Evolutionary conservation across 2,797 vertebrate genomes (phyloP), one percentile per base, ranked within the genome.

Genomic region (Caiman crocodilus): DNA sequence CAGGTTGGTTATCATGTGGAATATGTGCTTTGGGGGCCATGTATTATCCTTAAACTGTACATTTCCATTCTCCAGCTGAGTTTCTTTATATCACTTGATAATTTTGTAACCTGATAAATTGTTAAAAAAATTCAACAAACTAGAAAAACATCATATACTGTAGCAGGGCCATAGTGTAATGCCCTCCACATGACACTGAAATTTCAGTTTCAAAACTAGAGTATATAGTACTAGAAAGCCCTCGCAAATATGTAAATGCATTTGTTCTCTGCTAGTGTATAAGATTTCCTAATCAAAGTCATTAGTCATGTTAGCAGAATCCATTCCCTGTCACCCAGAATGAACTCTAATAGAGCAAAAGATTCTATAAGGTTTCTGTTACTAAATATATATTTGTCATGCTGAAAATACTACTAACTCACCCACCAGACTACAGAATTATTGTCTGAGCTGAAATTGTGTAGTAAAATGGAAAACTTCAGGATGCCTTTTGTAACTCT

Each of bases 341-440:
- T 90, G 82, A 94, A 90, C 81, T 87, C 94, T 86, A 64, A 97
- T 50, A 95, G 87, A 92, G 88, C 73, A 94, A 94, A 97, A 95
- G 89, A 89, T 95, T 88, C 89, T 89, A 80, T 30, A 18, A 73
- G 16, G 57, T 81, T 88, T 89, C 64, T 79, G 80, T 65, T 94
- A 80, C 74, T 94, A 92, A 89, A 76, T 79, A 56, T n/a, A 18
- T 83, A 74, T 86, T 84, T 88, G 23, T 92, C 75, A 92, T 87
- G 92, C 28, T 75, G 79, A 88, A 83, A 79, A 94, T 93, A 94
- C 83, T 84, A 95, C 79, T 82, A 95, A 94, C 64, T 87, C n/a
- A 91, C 90, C 50, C 76, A 87, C 79, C 58, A 74, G 69, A 90
- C 84, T 74, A 86, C 87, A 63, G 90, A 57, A 88, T 88, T 96